Evolutionary conservation across 2,888 invertebrate species (phyloP), one percentile per base, ranked within the genome.

Genomic region (Campoplex nolae): DNA sequence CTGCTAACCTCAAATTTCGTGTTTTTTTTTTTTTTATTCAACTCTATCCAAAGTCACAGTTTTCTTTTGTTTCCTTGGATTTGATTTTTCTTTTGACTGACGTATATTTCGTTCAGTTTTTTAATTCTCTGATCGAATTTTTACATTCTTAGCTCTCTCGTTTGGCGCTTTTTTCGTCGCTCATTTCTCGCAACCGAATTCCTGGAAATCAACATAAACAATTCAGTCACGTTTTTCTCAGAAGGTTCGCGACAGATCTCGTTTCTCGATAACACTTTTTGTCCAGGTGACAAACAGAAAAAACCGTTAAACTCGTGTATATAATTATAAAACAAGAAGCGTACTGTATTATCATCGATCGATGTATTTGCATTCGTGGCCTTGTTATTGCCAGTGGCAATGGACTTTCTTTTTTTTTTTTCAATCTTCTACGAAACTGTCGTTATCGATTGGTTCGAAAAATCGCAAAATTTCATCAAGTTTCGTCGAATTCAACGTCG

Each of bases 321-420:
- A 76, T 80, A 23, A 23, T 85, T 76, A 35, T 23, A 56, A 73
- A 85, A 73, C 84, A 67, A 48, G 65, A 48, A 54, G 74, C 75
- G 76, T 76, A 65, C 84, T 35, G 23, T 23, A 70, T 76, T 71
- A 42, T 62, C 38, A 28, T 18, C 65, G 80, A 80, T 65, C n/a
- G 62, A 38, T 54, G 18, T 56, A 85, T 85, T 85, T 77, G 51
- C 85, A 85, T 85, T n/a, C 48, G 76, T 70, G 74, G 79, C 54
- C 76, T 80, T 81, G 71, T 67, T 65, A 6, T n/a, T 54, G 28
- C 42, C 23, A 32, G 62, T 65, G 38, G 42, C 54, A 45, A 65
- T 65, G 32, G 18, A 48, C 65, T 67, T 65, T 65, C 45, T 42
- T 65, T 48, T 77, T 65, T 65, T 65, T 65, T 35, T 45, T 42